Evolutionary conservation across 2,797 vertebrate genomes (phyloP), one percentile per base, ranked within the genome.

Genomic region (Rhinoraja longicauda): DNA sequence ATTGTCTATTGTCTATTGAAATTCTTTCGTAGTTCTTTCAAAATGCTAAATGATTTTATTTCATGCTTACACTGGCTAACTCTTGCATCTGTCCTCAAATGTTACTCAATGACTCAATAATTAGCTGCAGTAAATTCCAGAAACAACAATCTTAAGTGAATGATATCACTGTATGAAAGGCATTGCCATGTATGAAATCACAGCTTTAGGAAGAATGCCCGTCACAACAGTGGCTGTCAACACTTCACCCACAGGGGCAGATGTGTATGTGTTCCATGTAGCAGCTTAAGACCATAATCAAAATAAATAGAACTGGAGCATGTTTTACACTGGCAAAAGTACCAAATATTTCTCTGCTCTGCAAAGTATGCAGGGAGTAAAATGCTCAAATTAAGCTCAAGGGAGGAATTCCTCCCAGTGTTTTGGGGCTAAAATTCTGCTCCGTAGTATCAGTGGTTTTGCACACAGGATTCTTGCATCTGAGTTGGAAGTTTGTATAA

Each of bases 131-230:
- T 73, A 92, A 92, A 53, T 92, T 75, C 70, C 39, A 75, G 45
- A 75, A 92, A 92, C 90, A 73, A 92, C 70, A 92, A 75, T n/a
- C 70, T 29, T 92, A 45, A 92, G 72, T 72, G 90, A 92, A 92
- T 92, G 70, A 92, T 92, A 92, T 92, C 70, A 92, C 70, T n/a
- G 70, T 75, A 29, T 75, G 70, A 39, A 92, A 53, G 26, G 45
- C 70, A 92, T 75, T 92, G 70, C 90, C 90, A 92, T 92, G 67
- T 92, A 92, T 92, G 90, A 92, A 92, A 75, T 92, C 90, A 92
- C 90, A 92, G 39, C 26, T 75, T 92, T 92, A 92, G 70, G 90
- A 92, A 73, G 73, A 92, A 73, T 92, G 90, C 90, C 90, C 90
- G 92, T 75, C 90, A 92, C 90, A 92, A 92, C 70, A 73, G 90